Conservation (phyloP, 2,797 vertebrate species). For the Balearica regulorum region DNA sequence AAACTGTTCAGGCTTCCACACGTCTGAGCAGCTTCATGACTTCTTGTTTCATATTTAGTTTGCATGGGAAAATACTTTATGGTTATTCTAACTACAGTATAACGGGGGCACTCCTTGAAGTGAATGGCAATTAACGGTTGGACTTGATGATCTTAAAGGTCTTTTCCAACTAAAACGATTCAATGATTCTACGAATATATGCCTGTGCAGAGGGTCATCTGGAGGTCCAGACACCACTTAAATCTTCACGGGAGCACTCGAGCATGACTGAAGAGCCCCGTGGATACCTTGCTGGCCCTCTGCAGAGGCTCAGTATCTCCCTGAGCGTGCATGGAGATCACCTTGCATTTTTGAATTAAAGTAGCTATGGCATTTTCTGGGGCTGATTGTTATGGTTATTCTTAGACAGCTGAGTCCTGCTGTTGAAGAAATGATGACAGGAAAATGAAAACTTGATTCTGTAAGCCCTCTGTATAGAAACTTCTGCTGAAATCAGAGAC, state of each 20-base stretch:
- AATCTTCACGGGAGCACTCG: not conserved
- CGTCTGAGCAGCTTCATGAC: not conserved
- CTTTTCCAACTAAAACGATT: too few species aligned
- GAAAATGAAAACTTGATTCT: not conserved
- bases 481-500: not conserved
- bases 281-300: not conserved
- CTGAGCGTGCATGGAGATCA: not conserved
- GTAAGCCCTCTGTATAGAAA: not conserved
- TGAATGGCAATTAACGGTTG: not conserved
- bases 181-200: too few species aligned
- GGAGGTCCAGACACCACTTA: not conserved
- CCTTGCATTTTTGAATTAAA: not conserved
- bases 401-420: not conserved
- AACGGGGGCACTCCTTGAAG: not conserved
- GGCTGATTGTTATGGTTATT: not conserved
- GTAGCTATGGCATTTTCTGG: not conserved
- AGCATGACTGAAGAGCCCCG: not conserved
- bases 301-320: not conserved
- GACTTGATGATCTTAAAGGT: too few species aligned
- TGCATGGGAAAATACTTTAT: not conserved
- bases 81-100: not conserved
- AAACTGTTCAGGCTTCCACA: not conserved
- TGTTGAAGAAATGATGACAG: not conserved
- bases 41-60: not conserved
- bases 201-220: not conserved